Evolutionary conservation across 2,113 vertebrate species (phyloP), one percentile per base, ranked within the genome.

Genomic region (Nibea coibor): DNA sequence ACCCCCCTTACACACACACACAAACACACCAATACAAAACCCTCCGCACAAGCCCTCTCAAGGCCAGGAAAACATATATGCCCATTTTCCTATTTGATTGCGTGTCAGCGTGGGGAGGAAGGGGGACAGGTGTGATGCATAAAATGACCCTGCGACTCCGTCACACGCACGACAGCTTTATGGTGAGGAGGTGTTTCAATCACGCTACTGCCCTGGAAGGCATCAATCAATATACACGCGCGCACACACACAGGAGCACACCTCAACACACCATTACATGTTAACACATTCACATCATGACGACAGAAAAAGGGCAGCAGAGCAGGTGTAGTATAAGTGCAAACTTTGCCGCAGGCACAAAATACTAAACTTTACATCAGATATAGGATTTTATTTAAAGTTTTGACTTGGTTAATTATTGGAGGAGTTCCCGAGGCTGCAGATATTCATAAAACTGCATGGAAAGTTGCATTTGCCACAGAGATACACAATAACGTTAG

Each of bases 61-160:
- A 95, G 93, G 94, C 93, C 93, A 89, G 85, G 78, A 93, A 94
- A 94, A 94, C 93, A 95, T 94, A 95, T 94, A 89, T 92, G 91
- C 75, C 88, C 83, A 88, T 94, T 95, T 95, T 94, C 86, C 90
- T 93, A 90, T 94, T 94, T 94, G 90, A 93, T 91, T 91, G 92
- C 62, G 75, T 90, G 91, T 92, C 90, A 92, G 87, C 39, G 61
- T 82, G 71, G 80, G 90, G 85, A 91, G 87, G 88, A 83, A 85
- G 91, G 89, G 89, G 85, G 93, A 94, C 89, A 93, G 90, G 93
- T 93, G 91, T 93, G 89, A 94, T 93, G 91, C 89, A 92, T 93
- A 92, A 94, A 93, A 91, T 88, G 81, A 90, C 89, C 92, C 89
- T 78, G 88, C 80, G 88, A 90, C 89, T 94, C 93, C 93, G 92